Base-by-base conservation (phyloP, 2,113 vertebrate species). In the Pholis gunnellus region DNA sequence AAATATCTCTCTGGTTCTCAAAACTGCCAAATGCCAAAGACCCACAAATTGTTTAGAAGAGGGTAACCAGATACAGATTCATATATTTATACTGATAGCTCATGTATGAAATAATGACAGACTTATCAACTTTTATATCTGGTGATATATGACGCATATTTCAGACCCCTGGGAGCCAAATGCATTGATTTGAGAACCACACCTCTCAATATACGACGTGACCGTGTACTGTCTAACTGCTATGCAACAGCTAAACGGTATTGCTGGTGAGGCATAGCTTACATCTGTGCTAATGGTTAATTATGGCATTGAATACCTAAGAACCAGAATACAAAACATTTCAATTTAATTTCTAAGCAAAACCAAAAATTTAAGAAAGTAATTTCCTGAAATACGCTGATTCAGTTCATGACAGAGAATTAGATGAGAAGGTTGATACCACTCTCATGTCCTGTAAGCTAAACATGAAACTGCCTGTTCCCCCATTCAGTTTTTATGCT, bases 261-360 rank as follows among this genome's bases (percentile, higher is more conserved):
- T 25, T 84, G 65, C 81, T 48, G 72, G 46, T 78, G 78, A 79
- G n/a, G 9, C 52, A 40, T 13, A 54, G 36, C 34, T 50, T 66
- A 48, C 11, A 17, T 67, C 15, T 18, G 34, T 64, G 36, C 27
- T 14, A 4, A n/a, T 63, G 11, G 48, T 71, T 85, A 65, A 52
- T 31, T 74, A 20, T 11, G 25, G 40, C 27, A 46, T 73, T 38
- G 59, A 61, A 36, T 9, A 57, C 20, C 73, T n/a, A 34, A 64
- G 1, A 6, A 15, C 13, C 56, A 54, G 3, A 44, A 59, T 36
- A 46, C 73, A 74, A 15, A 78, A 44, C 13, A 29, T 75, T 76
- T 61, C 18, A 34, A 72, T 25, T 65, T 1, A 14, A 0, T 60
- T 68, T 81, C 5, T 59, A 29, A 29, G 40, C 20, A 68, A 1